These are phyloP conservation scores for Potamilus streckersoni DNA, from an alignment of 1,140 invertebrate species.

Conservation along the genomic window DNA sequence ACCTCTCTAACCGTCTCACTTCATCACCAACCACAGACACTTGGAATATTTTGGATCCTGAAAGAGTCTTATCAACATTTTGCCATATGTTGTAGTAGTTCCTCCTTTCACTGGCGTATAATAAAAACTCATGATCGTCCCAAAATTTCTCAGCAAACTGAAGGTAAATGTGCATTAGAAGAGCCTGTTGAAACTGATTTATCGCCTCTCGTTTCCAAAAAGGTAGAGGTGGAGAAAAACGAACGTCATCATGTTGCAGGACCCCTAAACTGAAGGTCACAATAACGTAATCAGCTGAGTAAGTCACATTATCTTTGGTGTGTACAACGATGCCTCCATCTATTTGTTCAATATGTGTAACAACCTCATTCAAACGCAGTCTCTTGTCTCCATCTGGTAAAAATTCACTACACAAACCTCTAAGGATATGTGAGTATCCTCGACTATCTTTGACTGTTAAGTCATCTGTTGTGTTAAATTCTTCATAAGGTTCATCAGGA, in stretches of 20 bases:
- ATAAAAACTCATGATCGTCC: constrained; percentile 18
- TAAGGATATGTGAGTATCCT: constrained; percentile 5
- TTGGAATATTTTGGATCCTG: constrained; percentile 23
- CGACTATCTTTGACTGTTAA: constrained; percentile 14
- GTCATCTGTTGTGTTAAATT: constrained; percentile 8
- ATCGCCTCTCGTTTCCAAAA: constrained; percentile 13
- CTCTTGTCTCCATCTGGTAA: background rate
- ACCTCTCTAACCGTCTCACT: constrained; percentile 6
- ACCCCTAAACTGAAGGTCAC: constrained; percentile 30
- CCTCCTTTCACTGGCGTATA: constrained; percentile 12
- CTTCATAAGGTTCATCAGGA: background rate
- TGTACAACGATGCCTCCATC: constrained; percentile 1
- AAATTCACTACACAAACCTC: constrained; percentile 4
- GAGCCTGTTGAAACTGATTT: constrained; percentile 13
- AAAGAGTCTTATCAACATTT: constrained; percentile 19
- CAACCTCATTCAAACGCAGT: constrained; percentile 11
- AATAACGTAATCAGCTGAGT: constrained; percentile 14
- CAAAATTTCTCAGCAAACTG: constrained; percentile 22
- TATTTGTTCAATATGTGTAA: constrained; percentile 2
- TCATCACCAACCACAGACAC: constrained; percentile 19
- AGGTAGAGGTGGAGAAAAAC: constrained; percentile 13
- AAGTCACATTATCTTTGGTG: constrained; percentile 5
- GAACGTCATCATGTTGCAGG: constrained; percentile 12
- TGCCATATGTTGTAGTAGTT: constrained; percentile 19
- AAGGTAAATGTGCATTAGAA: constrained; percentile 18